Conservation (phyloP, 2,888 invertebrate genomes). For the Drosophila austrosaltans region DNA sequence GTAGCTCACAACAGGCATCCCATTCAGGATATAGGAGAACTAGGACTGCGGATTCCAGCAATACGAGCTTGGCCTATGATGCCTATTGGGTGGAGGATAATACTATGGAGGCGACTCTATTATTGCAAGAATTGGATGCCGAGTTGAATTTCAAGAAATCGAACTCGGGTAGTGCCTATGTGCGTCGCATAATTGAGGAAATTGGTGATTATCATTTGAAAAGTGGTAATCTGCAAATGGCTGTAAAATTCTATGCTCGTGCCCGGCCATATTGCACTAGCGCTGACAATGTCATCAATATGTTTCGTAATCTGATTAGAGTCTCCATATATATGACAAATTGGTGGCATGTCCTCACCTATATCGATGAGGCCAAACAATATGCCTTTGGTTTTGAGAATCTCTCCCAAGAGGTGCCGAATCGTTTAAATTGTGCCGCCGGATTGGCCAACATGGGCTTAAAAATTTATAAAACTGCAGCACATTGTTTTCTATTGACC, state of each 20-base stretch:
- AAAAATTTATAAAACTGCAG: slow-evolving; percentile 60
- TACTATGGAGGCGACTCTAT: slow-evolving; percentile 59
- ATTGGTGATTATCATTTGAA: slow-evolving; percentile 69
- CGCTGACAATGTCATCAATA: slow-evolving; percentile 59
- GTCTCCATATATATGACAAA: slow-evolving; percentile 70
- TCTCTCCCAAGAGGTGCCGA: slow-evolving; percentile 49
- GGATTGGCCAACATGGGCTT: slow-evolving; percentile 63
- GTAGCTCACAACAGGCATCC: slow-evolving; percentile 8
- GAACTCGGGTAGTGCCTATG: slow-evolving; percentile 58
- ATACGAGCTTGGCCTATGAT: slow-evolving; percentile 43
- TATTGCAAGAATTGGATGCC: slow-evolving; percentile 65
- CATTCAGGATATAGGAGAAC: slow-evolving; percentile 10
- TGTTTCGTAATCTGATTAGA: slow-evolving; percentile 62
- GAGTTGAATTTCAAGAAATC: slow-evolving; percentile 66
- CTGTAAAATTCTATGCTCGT: slow-evolving; percentile 64
- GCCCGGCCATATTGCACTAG: slow-evolving; percentile 63
- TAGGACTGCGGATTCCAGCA: neutral
- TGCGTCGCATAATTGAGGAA: slow-evolving; percentile 64
- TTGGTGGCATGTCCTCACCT: slow-evolving; percentile 70
- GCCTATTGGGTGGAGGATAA: slow-evolving; percentile 63
- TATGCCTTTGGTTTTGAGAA: slow-evolving; percentile 54
- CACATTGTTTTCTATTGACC: slow-evolving; percentile 54
- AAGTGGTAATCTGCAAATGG: slow-evolving; percentile 61
- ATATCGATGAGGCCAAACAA: slow-evolving; percentile 65
- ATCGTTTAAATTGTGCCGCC: slow-evolving; percentile 59